Base-by-base conservation (phyloP, 2,113 vertebrate species). In the Ammodramus savannarum region DNA sequence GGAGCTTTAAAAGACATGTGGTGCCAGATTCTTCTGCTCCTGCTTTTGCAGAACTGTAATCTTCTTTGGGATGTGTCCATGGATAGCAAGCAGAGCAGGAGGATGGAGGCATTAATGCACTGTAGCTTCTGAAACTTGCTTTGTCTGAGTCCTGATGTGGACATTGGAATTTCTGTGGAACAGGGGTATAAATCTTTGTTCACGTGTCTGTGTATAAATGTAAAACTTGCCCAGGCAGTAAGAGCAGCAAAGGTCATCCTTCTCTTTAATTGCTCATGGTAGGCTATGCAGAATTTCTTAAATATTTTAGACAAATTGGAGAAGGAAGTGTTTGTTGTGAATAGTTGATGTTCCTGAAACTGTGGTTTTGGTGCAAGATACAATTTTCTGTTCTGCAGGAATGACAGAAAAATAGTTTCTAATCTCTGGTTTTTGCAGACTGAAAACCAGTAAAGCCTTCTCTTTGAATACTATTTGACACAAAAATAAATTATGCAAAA, bases 61-160 rank as follows among this genome's bases (percentile, higher is more conserved):
- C 17, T 67, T 26, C 31, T 79, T 57, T 23, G 31, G 52, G 69
- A 31, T 69, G 26, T 68, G 52, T 67, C 63, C 23, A 1, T 39
- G 26, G 58, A 48, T 27, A 68, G 55, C 19, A 34, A 67, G 73
- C 36, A 71, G 32, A 81, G 36, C 57, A 81, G 32, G 66, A 92
- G 7, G 68, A 78, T 61, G 52, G 51, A 77, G 16, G 27, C 39
- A n/a, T 55, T 38, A 48, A 38, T 3, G 2, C 8, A 3, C 31
- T 65, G 20, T 23, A 1, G 0, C 19, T 65, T 29, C 31, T 49
- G 57, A 26, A 43, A 41, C 7, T 43, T 51, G n/a, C 20, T 68
- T 51, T 75, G 18, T 74, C 58, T 1, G 0, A 74, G n/a, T 72
- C 29, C 44, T 55, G 5, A 20, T 0, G 3, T 48, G 38, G 19